Conservation (phyloP, 2,797 vertebrate genomes). For the Ciconia nigra region DNA sequence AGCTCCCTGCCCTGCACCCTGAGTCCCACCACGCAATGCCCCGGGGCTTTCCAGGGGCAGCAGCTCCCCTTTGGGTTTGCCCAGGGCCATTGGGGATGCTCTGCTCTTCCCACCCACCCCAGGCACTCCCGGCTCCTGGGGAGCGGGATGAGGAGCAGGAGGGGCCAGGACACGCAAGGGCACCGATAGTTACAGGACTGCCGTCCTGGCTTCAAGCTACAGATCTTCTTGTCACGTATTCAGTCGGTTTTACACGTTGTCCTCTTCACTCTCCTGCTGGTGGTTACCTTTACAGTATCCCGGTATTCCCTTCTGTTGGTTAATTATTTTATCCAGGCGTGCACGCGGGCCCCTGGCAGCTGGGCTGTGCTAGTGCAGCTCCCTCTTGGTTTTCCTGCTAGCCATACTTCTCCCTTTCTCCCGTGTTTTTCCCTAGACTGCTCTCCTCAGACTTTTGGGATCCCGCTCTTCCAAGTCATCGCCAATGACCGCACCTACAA, state of each 20-base stretch:
- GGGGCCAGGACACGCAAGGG: not conserved
- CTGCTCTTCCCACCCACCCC: not conserved
- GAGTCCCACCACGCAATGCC: not conserved
- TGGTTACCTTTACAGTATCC: not conserved
- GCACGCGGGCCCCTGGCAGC: not conserved
- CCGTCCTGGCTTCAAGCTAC: not conserved
- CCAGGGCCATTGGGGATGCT: not conserved
- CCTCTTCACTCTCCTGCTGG: not conserved
- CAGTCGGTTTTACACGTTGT: accelerated
- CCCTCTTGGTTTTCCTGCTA: not conserved
- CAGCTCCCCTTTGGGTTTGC: not conserved
- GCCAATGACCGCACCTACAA: slow-evolving; percentile 81
- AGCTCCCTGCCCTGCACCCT: not conserved
- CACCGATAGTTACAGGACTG: not conserved
- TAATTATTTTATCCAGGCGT: not conserved
- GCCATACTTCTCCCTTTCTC: not conserved
- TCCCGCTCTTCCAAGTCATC: slow-evolving; percentile 84
- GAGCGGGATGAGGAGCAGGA: not conserved
- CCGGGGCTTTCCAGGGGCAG: not conserved
- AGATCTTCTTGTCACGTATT: not conserved
- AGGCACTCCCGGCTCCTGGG: not conserved
- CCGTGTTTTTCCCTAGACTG: slow-evolving; percentile 60
- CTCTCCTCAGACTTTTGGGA: slow-evolving; percentile 84
- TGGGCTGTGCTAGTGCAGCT: not conserved
- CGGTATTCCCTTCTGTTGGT: not conserved